Percentiles rank a stretch among this genome's conserved stretches.
Conservation (phyloP, 2,797 vertebrate genomes). For the Avahi laniger region DNA sequence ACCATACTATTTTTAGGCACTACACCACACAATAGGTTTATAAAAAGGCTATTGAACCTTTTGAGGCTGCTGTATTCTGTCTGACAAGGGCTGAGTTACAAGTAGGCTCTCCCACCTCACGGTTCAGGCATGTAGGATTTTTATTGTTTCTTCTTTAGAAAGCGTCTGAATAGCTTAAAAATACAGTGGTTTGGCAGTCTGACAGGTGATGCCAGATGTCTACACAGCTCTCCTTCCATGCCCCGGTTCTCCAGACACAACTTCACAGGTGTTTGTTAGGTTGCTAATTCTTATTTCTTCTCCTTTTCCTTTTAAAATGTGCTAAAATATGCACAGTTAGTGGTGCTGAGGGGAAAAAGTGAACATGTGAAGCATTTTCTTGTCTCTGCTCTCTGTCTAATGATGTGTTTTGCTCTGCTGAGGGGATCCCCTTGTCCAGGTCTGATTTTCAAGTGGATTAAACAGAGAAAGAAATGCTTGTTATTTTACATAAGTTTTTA, state of each 20-base stretch:
- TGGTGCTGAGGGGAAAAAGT: background rate
- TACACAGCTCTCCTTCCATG: background rate
- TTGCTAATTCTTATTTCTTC: slow-evolving; percentile 46
- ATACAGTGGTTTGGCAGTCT: slow-evolving; percentile 31
- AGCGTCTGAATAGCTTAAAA: background rate
- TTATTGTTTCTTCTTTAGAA: slow-evolving; percentile 33
- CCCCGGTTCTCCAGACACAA: background rate
- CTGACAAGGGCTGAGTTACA: slow-evolving; percentile 42
- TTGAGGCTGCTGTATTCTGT: slow-evolving; percentile 22
- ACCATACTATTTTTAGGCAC: slow-evolving; percentile 52
- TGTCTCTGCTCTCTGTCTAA: background rate
- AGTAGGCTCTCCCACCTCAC: background rate
- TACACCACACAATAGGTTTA: slow-evolving; percentile 52
- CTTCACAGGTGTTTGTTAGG: slow-evolving; percentile 18
- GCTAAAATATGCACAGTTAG: slow-evolving; percentile 47
- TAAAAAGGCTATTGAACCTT: slow-evolving; percentile 53
- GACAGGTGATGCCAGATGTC: slow-evolving; percentile 24
- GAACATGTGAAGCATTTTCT: background rate
- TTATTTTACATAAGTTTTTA: background rate
- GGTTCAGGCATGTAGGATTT: background rate
- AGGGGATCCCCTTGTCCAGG: background rate
- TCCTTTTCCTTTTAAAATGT: slow-evolving; percentile 52
- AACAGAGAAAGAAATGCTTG: background rate
- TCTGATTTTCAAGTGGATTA: background rate
- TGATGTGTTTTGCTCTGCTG: background rate